These are phyloP conservation scores for Eumeta japonica DNA, from an alignment of 1,140 invertebrate genomes.

Conservation along the genomic window DNA sequence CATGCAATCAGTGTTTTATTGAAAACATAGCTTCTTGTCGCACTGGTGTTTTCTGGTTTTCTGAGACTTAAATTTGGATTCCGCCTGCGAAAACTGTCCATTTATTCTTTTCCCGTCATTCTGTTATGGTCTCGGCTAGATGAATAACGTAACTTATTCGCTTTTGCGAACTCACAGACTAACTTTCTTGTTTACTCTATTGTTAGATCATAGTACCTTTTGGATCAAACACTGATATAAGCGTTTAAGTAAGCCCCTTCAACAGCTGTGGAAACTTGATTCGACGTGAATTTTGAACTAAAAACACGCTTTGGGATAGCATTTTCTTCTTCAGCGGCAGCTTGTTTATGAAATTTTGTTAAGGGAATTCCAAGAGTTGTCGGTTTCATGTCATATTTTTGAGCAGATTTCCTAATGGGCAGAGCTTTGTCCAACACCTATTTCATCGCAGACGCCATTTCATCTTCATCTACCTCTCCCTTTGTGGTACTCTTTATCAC, in stretches of 20 bases:
- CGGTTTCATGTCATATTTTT: slow-evolving; percentile 17
- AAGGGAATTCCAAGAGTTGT: slow-evolving; percentile 15
- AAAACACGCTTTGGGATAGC: slow-evolving; percentile 9
- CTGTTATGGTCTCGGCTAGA: no score
- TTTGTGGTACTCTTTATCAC: slow-evolving; percentile 4
- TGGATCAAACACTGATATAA: slow-evolving; percentile 15
- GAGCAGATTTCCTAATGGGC: slow-evolving; percentile 17
- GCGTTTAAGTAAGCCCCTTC: slow-evolving; percentile 12
- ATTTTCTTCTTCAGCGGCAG: slow-evolving; percentile 8
- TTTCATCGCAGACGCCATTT: slow-evolving; percentile 11
- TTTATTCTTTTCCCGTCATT: no score
- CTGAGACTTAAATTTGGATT: no score
- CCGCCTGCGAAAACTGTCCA: no score
- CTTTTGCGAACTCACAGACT: no score
- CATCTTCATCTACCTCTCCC: slow-evolving; percentile 7
- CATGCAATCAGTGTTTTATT: no score
- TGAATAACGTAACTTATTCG: no score
- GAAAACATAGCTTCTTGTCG: no score
- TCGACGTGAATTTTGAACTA: slow-evolving; percentile 6
- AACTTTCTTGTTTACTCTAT: no score
- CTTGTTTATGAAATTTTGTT: slow-evolving; percentile 14
- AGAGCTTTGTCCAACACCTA: slow-evolving; percentile 15
- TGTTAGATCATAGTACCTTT: slow-evolving; percentile 11
- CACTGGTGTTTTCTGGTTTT: no score
- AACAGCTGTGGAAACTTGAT: slow-evolving; percentile 14